These are phyloP conservation scores for Drosophila koepferae DNA, from an alignment of 2,888 invertebrate species.

Conservation along the genomic window DNA sequence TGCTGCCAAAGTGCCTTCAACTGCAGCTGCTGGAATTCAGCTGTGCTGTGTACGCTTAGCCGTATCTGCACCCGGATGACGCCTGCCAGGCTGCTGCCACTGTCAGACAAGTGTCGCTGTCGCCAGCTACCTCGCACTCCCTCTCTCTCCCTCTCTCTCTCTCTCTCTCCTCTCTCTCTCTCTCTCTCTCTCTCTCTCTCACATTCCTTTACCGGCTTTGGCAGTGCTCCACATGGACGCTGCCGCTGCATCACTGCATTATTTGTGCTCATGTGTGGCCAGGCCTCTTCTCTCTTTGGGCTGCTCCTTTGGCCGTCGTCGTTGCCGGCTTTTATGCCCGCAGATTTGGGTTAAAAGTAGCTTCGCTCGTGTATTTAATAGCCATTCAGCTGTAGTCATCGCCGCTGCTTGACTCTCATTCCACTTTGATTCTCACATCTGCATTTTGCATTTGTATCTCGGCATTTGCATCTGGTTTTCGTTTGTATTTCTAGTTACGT, in stretches of 20 bases:
- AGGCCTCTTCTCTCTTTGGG: slow-evolving; percentile 21
- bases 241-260: slow-evolving; percentile 59
- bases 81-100: slow-evolving; percentile 66
- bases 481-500: slow-evolving; percentile 23
- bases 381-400: slow-evolving; percentile 58
- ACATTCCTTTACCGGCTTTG: slow-evolving; percentile 69
- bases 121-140: not conserved
- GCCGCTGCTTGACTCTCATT: slow-evolving; percentile 11
- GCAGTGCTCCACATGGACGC: slow-evolving; percentile 72
- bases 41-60: slow-evolving; percentile 44
- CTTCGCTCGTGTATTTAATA: slow-evolving; percentile 78
- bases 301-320: slow-evolving; percentile 33
- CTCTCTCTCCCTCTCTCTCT: not conserved
- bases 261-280: slow-evolving; percentile 73
- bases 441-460: slow-evolving; percentile 26
- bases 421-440: slow-evolving; percentile 11
- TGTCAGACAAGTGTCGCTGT: slow-evolving; percentile 63
- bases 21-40: slow-evolving; percentile 46
- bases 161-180: slow-evolving; percentile 29
- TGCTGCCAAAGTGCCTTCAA: slow-evolving; percentile 70
- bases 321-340: slow-evolving; percentile 70
- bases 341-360: slow-evolving; percentile 80
- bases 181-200: slow-evolving; percentile 15
- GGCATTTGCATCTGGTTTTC: slow-evolving; percentile 28
- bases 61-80: slow-evolving; percentile 57